phyloP scores from a whole-genome alignment of 2,888 invertebrate genomes.

The Thelaira solivaga region DNA sequence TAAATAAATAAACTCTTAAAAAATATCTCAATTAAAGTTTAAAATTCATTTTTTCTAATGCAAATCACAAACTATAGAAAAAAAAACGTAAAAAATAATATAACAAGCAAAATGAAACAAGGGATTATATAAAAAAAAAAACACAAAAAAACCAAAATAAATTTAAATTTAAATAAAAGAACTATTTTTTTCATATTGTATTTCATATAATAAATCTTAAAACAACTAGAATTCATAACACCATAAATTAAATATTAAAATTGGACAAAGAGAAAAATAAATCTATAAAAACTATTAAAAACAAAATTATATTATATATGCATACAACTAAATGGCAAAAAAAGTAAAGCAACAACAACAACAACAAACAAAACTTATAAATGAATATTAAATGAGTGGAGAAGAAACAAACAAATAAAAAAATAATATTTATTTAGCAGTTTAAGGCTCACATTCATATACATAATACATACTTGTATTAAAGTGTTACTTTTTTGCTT shows the following conservation, averaged over 20 bases:
- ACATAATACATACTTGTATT: too few relatives aligned
- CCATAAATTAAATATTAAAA: conserved; percentile 61
- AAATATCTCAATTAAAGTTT: neutral
- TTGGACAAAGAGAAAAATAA: conserved; percentile 57
- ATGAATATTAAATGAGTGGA: conserved; percentile 39
- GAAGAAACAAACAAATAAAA: conserved; percentile 3
- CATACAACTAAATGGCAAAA: conserved; percentile 18
- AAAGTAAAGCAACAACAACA: conserved; percentile 6
- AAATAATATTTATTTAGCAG: conserved; percentile 52
- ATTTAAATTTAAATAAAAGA: conserved; percentile 60
- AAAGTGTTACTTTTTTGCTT: conserved; percentile 55
- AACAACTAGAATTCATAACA: conserved; percentile 57
- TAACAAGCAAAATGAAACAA: conserved; percentile 76
- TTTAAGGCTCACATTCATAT: conserved; percentile 49
- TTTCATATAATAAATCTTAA: conserved; percentile 47
- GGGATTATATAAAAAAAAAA: conserved; percentile 72
- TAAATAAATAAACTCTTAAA: neutral
- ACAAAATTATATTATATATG: conserved; percentile 31
- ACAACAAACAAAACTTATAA: neutral
- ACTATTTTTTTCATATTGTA: conserved; percentile 57
- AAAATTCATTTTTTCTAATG: too few relatives aligned
- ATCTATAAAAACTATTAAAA: conserved; percentile 28
- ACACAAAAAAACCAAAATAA: conserved; percentile 45
- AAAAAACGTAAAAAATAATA: conserved; percentile 65
- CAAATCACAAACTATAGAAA: too few relatives aligned